phyloP scores from a whole-genome alignment of 2,113 vertebrate species.

The Natator depressus region DNA sequence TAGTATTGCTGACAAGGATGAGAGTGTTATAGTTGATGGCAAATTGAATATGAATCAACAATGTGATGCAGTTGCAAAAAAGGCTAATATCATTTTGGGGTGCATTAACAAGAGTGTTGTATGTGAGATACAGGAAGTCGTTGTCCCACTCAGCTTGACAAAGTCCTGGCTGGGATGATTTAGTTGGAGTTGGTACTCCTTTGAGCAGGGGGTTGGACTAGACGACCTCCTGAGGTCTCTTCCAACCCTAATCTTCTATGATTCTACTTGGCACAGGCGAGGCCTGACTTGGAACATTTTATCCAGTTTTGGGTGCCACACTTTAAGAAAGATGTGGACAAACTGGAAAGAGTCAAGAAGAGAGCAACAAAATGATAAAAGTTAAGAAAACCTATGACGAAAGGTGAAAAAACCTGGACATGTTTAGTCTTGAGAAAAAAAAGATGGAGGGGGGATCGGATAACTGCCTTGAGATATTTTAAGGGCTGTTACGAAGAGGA shows the following conservation, averaged over 20 bases:
- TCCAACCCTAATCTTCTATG: too few relatives aligned
- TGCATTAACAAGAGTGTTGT: background rate
- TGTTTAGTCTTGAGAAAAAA: too few relatives aligned
- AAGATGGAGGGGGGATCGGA: background rate
- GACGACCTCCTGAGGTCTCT: too few relatives aligned
- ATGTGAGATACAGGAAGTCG: too few relatives aligned
- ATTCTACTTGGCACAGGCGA: too few relatives aligned
- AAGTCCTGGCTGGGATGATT: too few relatives aligned
- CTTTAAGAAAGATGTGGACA: too few relatives aligned
- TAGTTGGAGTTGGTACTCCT: too few relatives aligned
- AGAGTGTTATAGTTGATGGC: background rate
- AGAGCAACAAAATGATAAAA: background rate
- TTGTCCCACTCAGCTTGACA: too few relatives aligned
- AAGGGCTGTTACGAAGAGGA: background rate
- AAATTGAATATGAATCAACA: background rate
- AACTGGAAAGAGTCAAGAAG: background rate
- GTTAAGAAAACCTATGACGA: background rate
- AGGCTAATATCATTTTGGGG: background rate
- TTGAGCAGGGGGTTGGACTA: too few relatives aligned
- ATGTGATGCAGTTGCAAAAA: background rate
- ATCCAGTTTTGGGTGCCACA: too few relatives aligned
- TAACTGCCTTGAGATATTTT: background rate
- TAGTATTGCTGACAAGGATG: background rate
- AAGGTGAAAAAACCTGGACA: background rate
- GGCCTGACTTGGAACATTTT: too few relatives aligned